Base-by-base conservation (phyloP, 2,797 vertebrate genomes). In the Halcyon leucocephala region DNA sequence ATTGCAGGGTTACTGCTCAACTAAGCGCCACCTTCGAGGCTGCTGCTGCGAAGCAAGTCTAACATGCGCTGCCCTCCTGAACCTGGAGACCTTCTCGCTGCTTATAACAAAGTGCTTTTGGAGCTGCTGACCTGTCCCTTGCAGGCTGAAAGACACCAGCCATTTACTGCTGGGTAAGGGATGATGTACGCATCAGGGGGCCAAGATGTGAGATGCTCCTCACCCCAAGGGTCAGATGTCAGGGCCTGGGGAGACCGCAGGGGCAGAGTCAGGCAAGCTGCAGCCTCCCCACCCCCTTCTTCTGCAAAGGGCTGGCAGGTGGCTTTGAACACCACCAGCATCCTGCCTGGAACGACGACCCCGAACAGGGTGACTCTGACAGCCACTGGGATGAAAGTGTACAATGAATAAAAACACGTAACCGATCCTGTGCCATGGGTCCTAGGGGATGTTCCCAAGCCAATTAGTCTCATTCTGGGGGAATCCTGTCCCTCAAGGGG, bases 381-480 rank as follows among this genome's bases (percentile, higher is more conserved):
- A 41, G 55, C 31, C n/a, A 8, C 69, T 29, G 35, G 21, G n/a
- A 20, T 29, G 2, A 17, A 29, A 70, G 67, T 79, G 52, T 8
- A 58, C 8, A 52, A 17, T 0, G 2, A 66, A 57, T 39, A 58
- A 21, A 74, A 39, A 28, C 0, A 0, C 42, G 35, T 18, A 14
- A 46, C 35, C 0, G 2, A 15, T 29, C n/a, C 31, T 25, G 57
- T 61, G 29, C 41, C 9, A 2, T 9, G 24, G 37, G 61, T 76
- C 42, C 26, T 31, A 21, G 37, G 37, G 25, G 60, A 29, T 42
- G 61, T 22, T 51, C 61, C 61, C 41, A 41, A 25, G 51, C 55
- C n/a, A 22, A 24, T 8, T n/a, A 33, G 55, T 29, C 49, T 0
- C 0, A 31, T 52, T 58, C 46, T 48, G 35, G 14, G 33, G 44